Evolutionary conservation across 2,888 invertebrate genomes (phyloP).

Genomic region (Drosophila fungiperda): DNA sequence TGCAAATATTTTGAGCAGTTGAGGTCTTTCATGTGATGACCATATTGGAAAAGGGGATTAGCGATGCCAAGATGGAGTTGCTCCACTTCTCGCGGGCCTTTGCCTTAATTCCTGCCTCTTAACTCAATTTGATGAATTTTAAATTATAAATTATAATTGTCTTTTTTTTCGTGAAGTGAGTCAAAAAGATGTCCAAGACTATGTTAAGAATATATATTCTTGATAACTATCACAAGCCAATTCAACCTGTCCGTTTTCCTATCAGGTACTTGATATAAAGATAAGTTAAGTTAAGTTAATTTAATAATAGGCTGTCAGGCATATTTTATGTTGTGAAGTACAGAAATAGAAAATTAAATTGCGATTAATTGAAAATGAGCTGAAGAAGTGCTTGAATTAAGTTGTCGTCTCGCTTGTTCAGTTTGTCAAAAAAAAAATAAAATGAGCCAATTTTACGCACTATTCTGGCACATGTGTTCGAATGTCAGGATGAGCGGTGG

Average conservation of each 20-base stretch:
- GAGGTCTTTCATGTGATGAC: background rate
- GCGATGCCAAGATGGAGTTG: fast-evolving
- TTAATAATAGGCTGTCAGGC: background rate
- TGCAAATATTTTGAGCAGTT: background rate
- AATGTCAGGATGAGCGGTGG: background rate
- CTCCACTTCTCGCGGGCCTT: background rate
- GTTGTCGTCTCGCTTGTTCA: background rate
- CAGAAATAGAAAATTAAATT: background rate
- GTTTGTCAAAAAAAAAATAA: constrained; percentile 17
- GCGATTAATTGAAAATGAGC: background rate
- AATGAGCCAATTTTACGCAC: background rate
- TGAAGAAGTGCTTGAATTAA: background rate
- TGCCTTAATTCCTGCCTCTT: no score
- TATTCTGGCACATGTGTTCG: background rate
- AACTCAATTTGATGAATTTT: background rate
- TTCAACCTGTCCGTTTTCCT: background rate
- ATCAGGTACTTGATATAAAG: background rate
- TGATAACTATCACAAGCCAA: background rate
- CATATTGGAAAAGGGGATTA: fast-evolving
- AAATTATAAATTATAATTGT: background rate
- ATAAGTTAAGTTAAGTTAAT: background rate
- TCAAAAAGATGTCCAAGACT: background rate
- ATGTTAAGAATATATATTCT: background rate
- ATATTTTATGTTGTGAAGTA: background rate
- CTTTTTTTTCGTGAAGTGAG: no score